These are phyloP conservation scores for Cartodere bifasciata DNA, from an alignment of 2,888 invertebrate genomes.

Conservation along the genomic window DNA sequence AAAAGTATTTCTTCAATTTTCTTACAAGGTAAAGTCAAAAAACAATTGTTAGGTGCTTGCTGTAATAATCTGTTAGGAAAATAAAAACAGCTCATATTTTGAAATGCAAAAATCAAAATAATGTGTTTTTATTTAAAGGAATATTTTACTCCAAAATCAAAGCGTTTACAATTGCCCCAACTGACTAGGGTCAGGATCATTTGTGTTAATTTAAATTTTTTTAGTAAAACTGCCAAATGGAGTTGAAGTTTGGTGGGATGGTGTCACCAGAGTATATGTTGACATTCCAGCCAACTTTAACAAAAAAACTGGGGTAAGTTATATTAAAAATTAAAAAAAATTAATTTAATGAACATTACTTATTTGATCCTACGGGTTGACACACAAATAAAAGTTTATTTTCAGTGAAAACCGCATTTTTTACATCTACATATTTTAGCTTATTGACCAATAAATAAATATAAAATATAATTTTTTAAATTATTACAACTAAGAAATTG, in stretches of 20 bases:
- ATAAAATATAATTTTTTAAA: too few relatives aligned
- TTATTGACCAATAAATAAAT: too few relatives aligned
- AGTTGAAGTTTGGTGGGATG: constrained; percentile 74
- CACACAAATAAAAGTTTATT: too few relatives aligned
- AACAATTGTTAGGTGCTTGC: constrained; percentile 4
- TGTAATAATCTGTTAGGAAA: too few relatives aligned
- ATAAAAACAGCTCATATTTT: too few relatives aligned
- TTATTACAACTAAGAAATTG: too few relatives aligned
- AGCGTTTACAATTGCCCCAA: background rate
- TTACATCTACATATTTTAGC: too few relatives aligned
- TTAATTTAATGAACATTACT: too few relatives aligned
- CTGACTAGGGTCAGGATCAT: background rate
- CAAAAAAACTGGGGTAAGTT: constrained; percentile 47
- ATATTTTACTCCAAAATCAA: too few relatives aligned
- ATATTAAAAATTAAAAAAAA: constrained; percentile 3
- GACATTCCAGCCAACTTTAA: constrained; percentile 62
- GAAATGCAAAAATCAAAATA: too few relatives aligned
- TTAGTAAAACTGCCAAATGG: constrained; percentile 62
- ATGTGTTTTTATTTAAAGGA: constrained; percentile 3
- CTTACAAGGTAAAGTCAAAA: constrained; percentile 42
- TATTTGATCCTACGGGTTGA: too few relatives aligned
- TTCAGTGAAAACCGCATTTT: too few relatives aligned
- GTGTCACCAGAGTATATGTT: constrained; percentile 68
- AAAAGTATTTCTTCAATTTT: constrained; percentile 68
- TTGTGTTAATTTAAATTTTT: constrained; percentile 21